phyloP scores from a whole-genome alignment of 2,113 vertebrate species.

The Erpornis zantholeuca region DNA sequence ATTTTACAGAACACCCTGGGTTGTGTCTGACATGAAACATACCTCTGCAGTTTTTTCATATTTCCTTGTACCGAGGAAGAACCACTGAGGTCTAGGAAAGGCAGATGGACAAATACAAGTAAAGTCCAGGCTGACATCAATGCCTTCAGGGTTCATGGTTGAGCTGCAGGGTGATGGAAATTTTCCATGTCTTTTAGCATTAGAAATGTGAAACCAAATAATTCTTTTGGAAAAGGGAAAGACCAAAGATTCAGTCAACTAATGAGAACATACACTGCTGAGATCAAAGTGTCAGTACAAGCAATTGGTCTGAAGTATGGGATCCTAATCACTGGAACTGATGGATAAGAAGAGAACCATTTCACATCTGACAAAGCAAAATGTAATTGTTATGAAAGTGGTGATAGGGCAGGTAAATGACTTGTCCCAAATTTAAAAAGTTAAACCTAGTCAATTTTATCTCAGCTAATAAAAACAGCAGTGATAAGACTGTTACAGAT shows the following conservation, averaged over 20 bases:
- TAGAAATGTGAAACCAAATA: background rate
- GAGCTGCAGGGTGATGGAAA: background rate
- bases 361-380: constrained; percentile 55
- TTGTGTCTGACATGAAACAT: background rate
- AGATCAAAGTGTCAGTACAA: constrained; percentile 40
- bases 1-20: background rate
- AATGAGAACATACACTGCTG: constrained; percentile 27
- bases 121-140: background rate
- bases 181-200: background rate
- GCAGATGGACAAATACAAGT: background rate
- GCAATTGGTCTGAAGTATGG: constrained; percentile 12
- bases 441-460: constrained; percentile 71
- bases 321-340: constrained; percentile 51
- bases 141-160: background rate
- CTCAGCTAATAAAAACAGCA: constrained; percentile 65
- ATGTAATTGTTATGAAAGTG: constrained; percentile 66
- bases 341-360: constrained; percentile 26
- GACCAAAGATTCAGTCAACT: background rate
- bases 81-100: background rate
- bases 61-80: background rate
- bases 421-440: constrained; percentile 66
- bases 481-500: constrained; percentile 64
- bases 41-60: background rate
- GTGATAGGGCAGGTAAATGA: constrained; percentile 68
- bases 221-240: background rate